phyloP scores from a whole-genome alignment of 2,797 vertebrate species.

The Cyprinella venusta region DNA sequence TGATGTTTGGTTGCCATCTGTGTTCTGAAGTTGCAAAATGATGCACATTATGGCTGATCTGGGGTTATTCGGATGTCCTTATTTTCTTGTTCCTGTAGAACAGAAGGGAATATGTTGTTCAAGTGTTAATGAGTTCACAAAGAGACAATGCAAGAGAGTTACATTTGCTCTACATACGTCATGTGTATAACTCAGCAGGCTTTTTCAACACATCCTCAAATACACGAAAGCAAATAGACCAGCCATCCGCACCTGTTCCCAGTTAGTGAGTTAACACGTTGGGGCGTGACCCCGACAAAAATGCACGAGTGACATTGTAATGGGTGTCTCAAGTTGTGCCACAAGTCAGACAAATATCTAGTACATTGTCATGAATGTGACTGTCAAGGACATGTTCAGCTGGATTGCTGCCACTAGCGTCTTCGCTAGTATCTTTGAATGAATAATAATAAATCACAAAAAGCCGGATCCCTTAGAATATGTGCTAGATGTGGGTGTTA shows the following conservation, averaged over 20 bases:
- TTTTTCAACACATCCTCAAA: slow-evolving; percentile 37
- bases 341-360: slow-evolving; percentile 50
- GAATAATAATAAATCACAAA: background rate
- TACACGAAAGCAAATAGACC: background rate
- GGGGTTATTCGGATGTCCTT: background rate
- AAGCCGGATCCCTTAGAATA: background rate
- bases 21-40: background rate
- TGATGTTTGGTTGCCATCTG: background rate
- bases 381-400: slow-evolving; percentile 71
- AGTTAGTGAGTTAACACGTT: slow-evolving; percentile 33
- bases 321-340: slow-evolving; percentile 45
- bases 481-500: slow-evolving; percentile 12
- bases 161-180: slow-evolving; percentile 20
- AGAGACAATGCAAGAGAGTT: background rate
- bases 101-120: slow-evolving; percentile 14
- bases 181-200: slow-evolving; percentile 1
- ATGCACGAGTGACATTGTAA: slow-evolving; percentile 6
- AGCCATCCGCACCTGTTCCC: slow-evolving; percentile 16
- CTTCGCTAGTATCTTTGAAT: background rate
- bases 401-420: slow-evolving; percentile 13
- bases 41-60: slow-evolving; percentile 1
- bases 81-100: slow-evolving; percentile 57
- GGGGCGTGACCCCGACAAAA: slow-evolving; percentile 34
- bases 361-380: slow-evolving; percentile 69
- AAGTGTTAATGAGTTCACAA: slow-evolving; percentile 22